A percentile compares a stretch with the other conserved stretches of the same genome.
Evolutionary conservation across 2,888 invertebrate species (phyloP).

Genomic region (Fissipunctia ypsillon): DNA sequence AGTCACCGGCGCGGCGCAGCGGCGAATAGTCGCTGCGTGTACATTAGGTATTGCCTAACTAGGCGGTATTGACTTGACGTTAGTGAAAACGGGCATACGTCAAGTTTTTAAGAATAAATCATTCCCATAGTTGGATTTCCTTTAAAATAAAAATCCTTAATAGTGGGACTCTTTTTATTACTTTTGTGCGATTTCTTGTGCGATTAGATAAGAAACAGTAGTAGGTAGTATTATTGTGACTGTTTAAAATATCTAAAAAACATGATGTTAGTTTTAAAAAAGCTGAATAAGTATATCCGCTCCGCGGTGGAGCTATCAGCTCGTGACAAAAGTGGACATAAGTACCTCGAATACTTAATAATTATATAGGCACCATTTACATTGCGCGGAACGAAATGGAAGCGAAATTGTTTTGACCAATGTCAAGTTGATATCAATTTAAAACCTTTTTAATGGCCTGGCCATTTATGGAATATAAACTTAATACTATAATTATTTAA

Average conservation of each 20-base stretch:
- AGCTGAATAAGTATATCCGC: background rate
- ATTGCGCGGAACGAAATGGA: conserved; percentile 11
- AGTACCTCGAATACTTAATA: conserved; percentile 7
- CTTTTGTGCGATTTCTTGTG: conserved; percentile 36
- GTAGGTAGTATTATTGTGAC: conserved; percentile 15
- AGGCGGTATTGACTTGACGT: background rate
- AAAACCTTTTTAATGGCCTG: too few relatives aligned
- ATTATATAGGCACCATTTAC: conserved; percentile 12
- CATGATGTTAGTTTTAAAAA: conserved; percentile 31
- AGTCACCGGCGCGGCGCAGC: background rate
- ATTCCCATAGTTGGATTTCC: background rate
- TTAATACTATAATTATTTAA: too few relatives aligned
- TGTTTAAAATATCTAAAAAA: background rate
- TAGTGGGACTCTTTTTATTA: conserved; percentile 31
- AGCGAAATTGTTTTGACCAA: background rate
- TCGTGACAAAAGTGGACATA: conserved; percentile 3
- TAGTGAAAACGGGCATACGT: background rate
- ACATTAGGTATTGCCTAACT: background rate
- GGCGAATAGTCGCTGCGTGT: background rate
- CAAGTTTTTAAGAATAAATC: background rate
- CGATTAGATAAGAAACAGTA: conserved; percentile 21
- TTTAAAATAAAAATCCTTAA: conserved; percentile 31
- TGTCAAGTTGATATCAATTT: background rate
- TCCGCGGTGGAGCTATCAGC: too few relatives aligned
- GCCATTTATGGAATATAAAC: too few relatives aligned